These are phyloP conservation scores for Phocides pigmalion DNA, from an alignment of 1,140 invertebrate species.

Conservation along the genomic window DNA sequence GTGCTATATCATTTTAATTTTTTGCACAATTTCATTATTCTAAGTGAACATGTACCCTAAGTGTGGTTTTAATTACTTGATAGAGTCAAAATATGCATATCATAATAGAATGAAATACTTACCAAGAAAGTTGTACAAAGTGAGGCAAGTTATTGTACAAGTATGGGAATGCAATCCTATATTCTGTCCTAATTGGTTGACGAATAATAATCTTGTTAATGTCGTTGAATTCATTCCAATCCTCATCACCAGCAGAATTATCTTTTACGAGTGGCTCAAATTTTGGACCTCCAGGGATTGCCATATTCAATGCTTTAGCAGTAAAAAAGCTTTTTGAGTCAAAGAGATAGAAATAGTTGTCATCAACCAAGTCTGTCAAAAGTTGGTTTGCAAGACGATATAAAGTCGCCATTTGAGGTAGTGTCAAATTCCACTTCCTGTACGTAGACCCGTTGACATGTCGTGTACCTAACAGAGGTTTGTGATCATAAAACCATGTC, in stretches of 20 bases:
- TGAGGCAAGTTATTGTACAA: constrained; percentile 99
- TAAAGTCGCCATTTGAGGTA: constrained; percentile 98
- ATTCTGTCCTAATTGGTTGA: constrained; percentile 99
- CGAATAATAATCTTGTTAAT: constrained; percentile 99
- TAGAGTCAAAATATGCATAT: not conserved
- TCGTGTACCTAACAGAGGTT: constrained; percentile 95
- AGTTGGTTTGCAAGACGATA: constrained; percentile 99
- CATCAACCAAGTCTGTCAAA: constrained; percentile 98
- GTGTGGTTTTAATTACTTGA: too few relatives aligned
- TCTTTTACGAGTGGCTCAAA: constrained; percentile 99
- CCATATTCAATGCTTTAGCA: constrained; percentile 99
- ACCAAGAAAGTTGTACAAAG: constrained; percentile 97
- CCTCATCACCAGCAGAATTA: constrained; percentile 98
- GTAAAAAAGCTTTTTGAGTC: constrained; percentile 99
- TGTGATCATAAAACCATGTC: constrained; percentile 99
- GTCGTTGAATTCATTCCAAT: constrained; percentile 99
- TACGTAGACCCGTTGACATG: constrained; percentile 99
- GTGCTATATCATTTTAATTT: too few relatives aligned
- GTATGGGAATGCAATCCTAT: constrained; percentile 99
- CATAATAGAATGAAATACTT: constrained; percentile 70
- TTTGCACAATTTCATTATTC: too few relatives aligned
- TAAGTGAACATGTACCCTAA: too few relatives aligned
- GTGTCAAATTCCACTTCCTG: constrained; percentile 95
- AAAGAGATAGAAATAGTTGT: constrained; percentile 99
- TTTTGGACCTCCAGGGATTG: constrained; percentile 99